Evolutionary conservation across 2,113 vertebrate species (phyloP), one percentile per base, ranked within the genome.

Genomic region (Hiodon tergisus): DNA sequence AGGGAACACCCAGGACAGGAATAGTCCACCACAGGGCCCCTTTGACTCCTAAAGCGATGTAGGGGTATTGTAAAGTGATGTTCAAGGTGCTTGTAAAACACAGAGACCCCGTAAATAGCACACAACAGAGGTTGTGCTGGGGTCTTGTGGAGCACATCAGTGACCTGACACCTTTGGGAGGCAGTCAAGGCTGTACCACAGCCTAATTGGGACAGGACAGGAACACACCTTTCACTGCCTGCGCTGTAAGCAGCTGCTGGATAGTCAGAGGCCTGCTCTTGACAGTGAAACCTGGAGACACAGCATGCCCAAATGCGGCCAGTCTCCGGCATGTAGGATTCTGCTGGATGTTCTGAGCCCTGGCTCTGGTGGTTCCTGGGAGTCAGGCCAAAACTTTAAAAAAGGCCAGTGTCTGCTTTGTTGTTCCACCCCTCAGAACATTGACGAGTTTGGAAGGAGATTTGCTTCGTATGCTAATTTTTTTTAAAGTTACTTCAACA

Each of bases 301-400:
- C 50, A 53, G 68, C n/a, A 5, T 52, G 48, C 80, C 65, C 69
- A 57, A n/a, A 31, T 69, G 75, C 17, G 69, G 31, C 52, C 54
- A 67, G 67, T 80, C 55, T 16, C 68, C 68, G 65, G 48, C 67
- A 76, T 72, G 76, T 71, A 67, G 70, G 31, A 31, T 31, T 31
- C 31, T 31, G 31, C 53, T 50, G 50, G 47, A 71, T 58, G 75
- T 73, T 79, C 47, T 17, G 70, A 75, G 73, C 4, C 7, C 65
- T 75, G 70, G 6, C 4, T 76, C 55, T 74, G n/a, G 14, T 46
- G 51, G 50, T 63, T 17, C 74, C 63, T 73, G 47, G n/a, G 68
- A 50, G 31, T 14, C 31, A 47, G 62, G 5, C 46, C 69, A 71
- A 71, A 55, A 11, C 70, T 71, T 11, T 46, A 63, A 17, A 63